Evolutionary conservation across 2,797 vertebrate genomes (phyloP).

Genomic region (Myotis myotis): DNA sequence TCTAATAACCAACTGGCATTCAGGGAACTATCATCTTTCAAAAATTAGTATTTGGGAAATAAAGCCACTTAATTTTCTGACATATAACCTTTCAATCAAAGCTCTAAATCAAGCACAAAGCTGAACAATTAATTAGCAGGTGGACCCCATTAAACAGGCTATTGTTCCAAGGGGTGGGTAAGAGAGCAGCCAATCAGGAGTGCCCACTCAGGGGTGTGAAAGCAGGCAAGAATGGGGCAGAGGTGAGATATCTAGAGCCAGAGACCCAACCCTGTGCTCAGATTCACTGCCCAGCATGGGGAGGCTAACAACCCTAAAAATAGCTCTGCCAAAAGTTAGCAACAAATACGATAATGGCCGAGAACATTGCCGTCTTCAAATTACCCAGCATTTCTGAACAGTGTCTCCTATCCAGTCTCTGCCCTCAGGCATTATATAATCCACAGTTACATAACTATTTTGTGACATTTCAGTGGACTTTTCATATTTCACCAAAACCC

Average conservation of each 20-base stretch:
- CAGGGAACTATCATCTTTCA: conserved; percentile 42
- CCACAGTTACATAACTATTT: conserved; percentile 32
- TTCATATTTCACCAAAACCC: conserved; percentile 34
- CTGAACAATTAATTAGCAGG: not conserved
- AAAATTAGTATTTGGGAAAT: conserved; percentile 52
- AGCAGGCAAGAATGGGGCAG: not conserved
- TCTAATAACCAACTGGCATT: not conserved
- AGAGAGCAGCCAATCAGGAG: conserved; percentile 38
- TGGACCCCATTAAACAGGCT: not conserved
- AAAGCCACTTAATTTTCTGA: conserved; percentile 57
- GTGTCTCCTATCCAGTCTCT: not conserved
- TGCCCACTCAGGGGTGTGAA: not conserved
- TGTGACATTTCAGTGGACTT: conserved; percentile 47
- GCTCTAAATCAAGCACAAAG: conserved; percentile 43
- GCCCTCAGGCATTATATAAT: conserved; percentile 47
- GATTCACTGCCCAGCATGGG: not conserved
- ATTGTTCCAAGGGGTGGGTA: conserved; percentile 48
- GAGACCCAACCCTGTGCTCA: not conserved
- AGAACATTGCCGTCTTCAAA: conserved; percentile 49
- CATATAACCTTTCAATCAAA: conserved; percentile 50
- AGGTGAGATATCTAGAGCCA: not conserved
- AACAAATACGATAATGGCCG: not conserved
- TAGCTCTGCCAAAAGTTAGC: not conserved
- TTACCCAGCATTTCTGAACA: conserved; percentile 52
- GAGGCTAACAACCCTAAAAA: not conserved